A percentile compares a stretch with the other conserved stretches of the same genome.
Evolutionary conservation across 1,140 invertebrate species (phyloP).

Genomic region (Plutomurus gul): DNA sequence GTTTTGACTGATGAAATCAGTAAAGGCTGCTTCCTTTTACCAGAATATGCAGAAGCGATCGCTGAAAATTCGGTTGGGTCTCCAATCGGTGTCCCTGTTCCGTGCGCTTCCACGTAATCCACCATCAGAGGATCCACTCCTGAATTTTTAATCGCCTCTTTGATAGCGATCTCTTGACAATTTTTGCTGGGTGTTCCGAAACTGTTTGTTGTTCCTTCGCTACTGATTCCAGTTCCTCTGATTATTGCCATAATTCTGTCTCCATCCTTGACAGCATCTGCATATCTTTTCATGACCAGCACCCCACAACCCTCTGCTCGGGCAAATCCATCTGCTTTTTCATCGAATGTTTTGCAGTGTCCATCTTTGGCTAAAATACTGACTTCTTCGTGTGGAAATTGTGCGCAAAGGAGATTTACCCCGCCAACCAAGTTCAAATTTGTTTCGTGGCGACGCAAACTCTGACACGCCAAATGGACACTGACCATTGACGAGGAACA

Average conservation of each 20-base stretch:
- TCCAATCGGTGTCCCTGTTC: constrained; percentile 64
- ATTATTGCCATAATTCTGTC: constrained; percentile 4
- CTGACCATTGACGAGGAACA: constrained; percentile 42
- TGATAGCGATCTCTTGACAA: constrained; percentile 60
- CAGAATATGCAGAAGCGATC: constrained; percentile 61
- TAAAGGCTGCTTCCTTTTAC: constrained; percentile 58
- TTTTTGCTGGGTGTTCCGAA: constrained; percentile 33
- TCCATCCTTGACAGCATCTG: constrained; percentile 20
- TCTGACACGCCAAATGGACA: constrained; percentile 41
- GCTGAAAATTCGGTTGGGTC: constrained; percentile 55
- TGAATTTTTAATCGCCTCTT: constrained; percentile 62
- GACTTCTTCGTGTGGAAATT: neutral
- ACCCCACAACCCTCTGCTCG: constrained; percentile 7
- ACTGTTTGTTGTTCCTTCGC: constrained; percentile 19
- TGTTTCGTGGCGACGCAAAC: constrained; percentile 31
- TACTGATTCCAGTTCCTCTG: constrained; percentile 34
- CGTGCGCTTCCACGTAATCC: constrained; percentile 65
- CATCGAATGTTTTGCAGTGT: constrained; percentile 43
- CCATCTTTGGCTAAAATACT: constrained; percentile 5
- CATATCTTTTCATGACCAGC: constrained; percentile 12
- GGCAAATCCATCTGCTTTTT: constrained; percentile 37
- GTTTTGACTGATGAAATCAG: constrained; percentile 65
- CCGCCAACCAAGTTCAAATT: constrained; percentile 36
- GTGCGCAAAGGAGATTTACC: constrained; percentile 31
- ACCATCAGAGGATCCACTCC: constrained; percentile 60